These are phyloP conservation scores for Himalopsyche anomala DNA, from an alignment of 2,888 invertebrate species.

Conservation along the genomic window DNA sequence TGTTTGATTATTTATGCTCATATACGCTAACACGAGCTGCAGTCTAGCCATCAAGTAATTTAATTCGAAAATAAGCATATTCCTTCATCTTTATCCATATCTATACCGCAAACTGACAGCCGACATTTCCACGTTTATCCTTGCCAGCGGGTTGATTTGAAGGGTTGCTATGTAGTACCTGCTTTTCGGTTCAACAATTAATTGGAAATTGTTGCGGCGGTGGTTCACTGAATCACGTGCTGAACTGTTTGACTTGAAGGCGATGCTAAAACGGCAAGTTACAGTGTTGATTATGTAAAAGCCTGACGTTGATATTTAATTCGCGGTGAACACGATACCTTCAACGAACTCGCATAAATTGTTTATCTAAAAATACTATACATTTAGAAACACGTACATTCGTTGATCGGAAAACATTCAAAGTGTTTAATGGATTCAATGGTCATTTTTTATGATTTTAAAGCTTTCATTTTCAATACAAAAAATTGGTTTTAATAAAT, in stretches of 20 bases:
- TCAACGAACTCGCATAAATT: too few species aligned
- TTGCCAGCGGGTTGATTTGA: slow-evolving; percentile 24
- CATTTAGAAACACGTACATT: too few species aligned
- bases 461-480: too few species aligned
- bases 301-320: slow-evolving; percentile 23
- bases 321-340: neutral
- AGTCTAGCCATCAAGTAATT: neutral
- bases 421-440: too few species aligned
- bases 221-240: slow-evolving; percentile 20
- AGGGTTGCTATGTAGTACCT: neutral
- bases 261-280: slow-evolving; percentile 24
- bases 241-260: slow-evolving; percentile 30
- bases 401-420: too few species aligned
- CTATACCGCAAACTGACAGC: slow-evolving; percentile 1
- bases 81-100: slow-evolving; percentile 29
- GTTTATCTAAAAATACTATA: too few species aligned
- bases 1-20: too few species aligned
- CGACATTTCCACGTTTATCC: slow-evolving; percentile 27
- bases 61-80: neutral
- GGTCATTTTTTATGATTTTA: too few species aligned
- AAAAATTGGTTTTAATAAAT: too few species aligned
- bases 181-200: slow-evolving; percentile 30
- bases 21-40: neutral
- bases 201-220: slow-evolving; percentile 23
- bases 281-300: slow-evolving; percentile 9